These are phyloP conservation scores for Serranochromis macrocephalus DNA, from an alignment of 2,113 vertebrate species.

Conservation along the genomic window DNA sequence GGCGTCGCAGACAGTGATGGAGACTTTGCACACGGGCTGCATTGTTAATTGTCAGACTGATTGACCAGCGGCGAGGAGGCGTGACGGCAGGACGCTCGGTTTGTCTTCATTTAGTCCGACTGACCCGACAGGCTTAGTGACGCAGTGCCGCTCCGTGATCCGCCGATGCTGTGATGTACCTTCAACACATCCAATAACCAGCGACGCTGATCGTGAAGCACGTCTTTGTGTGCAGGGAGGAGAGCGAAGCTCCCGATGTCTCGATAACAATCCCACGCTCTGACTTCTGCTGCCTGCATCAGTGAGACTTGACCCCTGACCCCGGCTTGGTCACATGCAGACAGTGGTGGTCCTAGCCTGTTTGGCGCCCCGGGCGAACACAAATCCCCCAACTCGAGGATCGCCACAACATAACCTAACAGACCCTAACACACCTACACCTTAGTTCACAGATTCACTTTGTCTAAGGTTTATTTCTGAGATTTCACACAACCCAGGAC, in stretches of 20 bases:
- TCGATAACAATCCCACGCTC: neutral
- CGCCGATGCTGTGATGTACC: neutral
- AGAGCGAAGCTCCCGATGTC: neutral
- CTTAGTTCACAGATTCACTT: accelerated
- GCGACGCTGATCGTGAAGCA: neutral
- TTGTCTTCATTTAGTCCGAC: neutral
- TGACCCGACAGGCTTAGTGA: neutral
- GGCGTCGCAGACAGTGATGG: conserved; percentile 13
- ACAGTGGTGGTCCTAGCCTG: neutral
- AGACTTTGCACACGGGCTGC: neutral
- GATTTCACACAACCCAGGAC: neutral
- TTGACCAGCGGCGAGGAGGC: neutral
- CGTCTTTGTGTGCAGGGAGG: neutral
- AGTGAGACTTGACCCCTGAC: neutral
- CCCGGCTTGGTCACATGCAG: neutral
- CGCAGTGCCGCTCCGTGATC: neutral
- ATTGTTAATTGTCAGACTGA: neutral
- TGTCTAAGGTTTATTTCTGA: accelerated
- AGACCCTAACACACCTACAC: accelerated
- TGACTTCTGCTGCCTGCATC: neutral
- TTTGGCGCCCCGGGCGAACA: accelerated
- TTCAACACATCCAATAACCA: neutral
- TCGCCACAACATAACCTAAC: accelerated
- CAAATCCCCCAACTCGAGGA: accelerated
- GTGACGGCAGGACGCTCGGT: neutral